phyloP scores from a whole-genome alignment of 2,888 invertebrate genomes.

The Meliscaeva auricollis region DNA sequence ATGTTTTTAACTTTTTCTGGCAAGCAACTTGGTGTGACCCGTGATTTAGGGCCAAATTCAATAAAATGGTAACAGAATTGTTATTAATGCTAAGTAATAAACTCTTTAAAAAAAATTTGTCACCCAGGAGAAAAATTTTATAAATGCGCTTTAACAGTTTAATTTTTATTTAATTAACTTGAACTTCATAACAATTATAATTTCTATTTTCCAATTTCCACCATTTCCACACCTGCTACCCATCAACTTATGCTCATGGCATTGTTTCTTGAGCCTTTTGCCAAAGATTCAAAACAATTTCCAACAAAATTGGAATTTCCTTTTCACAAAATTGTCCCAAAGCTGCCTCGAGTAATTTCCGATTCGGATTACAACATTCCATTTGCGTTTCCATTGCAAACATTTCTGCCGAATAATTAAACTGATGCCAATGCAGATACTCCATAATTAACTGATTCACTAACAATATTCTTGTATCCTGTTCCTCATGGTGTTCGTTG shows the following conservation, averaged over 20 bases:
- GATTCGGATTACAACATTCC: constrained; percentile 71
- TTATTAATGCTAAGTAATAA: too few species aligned
- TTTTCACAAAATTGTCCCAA: constrained; percentile 77
- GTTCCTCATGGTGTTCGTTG: not conserved
- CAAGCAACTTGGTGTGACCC: too few species aligned
- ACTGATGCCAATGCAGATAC: constrained; percentile 82
- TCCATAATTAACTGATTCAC: constrained; percentile 82
- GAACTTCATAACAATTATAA: too few species aligned
- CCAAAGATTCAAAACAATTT: constrained; percentile 77
- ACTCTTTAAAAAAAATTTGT: too few species aligned
- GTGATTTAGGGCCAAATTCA: too few species aligned
- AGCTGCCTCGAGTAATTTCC: constrained; percentile 77
- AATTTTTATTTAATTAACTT: too few species aligned
- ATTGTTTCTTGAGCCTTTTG: constrained; percentile 41
- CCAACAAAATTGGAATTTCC: constrained; percentile 80
- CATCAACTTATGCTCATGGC: not conserved
- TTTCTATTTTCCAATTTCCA: too few species aligned
- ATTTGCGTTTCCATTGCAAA: constrained; percentile 81
- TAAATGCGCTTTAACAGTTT: too few species aligned
- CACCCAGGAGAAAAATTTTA: too few species aligned
- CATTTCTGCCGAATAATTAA: constrained; percentile 82
- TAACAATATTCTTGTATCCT: constrained; percentile 77
- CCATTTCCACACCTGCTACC: too few species aligned
- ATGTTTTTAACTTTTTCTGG: too few species aligned
- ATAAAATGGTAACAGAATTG: too few species aligned